phyloP scores from a whole-genome alignment of 2,888 invertebrate species.

The Agriopis aurantiaria region DNA sequence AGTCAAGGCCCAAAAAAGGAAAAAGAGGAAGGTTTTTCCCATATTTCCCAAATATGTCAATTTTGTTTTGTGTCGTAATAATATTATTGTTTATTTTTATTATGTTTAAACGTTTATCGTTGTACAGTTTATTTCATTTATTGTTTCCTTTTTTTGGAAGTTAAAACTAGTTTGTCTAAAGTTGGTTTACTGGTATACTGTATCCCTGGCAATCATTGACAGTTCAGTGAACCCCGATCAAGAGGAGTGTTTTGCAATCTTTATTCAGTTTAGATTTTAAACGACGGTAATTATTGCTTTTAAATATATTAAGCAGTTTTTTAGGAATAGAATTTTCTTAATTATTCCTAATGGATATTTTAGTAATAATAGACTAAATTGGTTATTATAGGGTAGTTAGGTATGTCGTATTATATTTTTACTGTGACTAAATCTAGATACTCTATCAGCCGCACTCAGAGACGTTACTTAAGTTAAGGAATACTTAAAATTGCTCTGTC shows the following conservation, averaged over 20 bases:
- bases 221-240: conserved; percentile 18
- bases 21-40: no score
- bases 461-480: no score
- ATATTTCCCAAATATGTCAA: no score
- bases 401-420: not conserved
- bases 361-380: not conserved
- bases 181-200: conserved; percentile 1
- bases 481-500: no score
- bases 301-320: conserved; percentile 10
- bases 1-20: no score
- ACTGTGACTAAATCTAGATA: no score
- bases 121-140: no score
- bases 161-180: not conserved
- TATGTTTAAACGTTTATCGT: no score
- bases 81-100: no score
- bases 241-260: conserved; percentile 8
- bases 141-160: no score
- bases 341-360: conserved; percentile 5
- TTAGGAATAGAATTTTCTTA: not conserved
- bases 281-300: conserved; percentile 6
- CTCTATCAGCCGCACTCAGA: no score
- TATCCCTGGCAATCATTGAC: conserved; percentile 3
- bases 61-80: no score
- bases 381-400: not conserved
- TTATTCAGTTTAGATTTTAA: conserved; percentile 7